A percentile compares a stretch with the other conserved stretches of the same genome.
Conservation (phyloP, 2,888 invertebrate genomes). For the Arctia plantaginis region DNA sequence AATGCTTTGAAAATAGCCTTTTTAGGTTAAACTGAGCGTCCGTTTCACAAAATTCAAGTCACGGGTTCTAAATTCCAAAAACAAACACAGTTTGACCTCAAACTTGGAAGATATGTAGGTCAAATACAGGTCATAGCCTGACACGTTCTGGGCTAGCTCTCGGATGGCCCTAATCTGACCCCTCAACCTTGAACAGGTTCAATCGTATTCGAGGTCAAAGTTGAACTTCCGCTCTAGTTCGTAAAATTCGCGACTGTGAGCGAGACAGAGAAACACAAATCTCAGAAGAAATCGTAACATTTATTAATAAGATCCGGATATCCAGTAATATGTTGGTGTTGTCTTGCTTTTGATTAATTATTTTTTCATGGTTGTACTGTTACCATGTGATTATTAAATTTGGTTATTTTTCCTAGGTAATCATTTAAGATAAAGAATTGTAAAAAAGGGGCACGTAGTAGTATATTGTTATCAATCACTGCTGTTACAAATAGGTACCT, state of each 20-base stretch:
- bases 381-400: too few relatives aligned
- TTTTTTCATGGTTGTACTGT: neutral
- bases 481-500: too few relatives aligned
- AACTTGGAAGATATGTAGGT: conserved; percentile 74
- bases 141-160: conserved; percentile 75
- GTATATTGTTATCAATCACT: too few relatives aligned
- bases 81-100: conserved; percentile 60
- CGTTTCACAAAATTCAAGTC: neutral
- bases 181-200: conserved; percentile 72
- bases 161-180: conserved; percentile 75
- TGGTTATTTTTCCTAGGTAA: too few relatives aligned
- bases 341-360: neutral
- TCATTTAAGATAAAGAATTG: too few relatives aligned
- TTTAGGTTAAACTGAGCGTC: neutral
- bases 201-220: conserved; percentile 64
- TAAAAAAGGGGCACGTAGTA: too few relatives aligned
- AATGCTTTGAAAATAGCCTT: too few relatives aligned
- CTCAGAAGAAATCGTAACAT: neutral
- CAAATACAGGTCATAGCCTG: conserved; percentile 63
- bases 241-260: conserved; percentile 8
- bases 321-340: neutral
- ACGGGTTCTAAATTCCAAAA: conserved; percentile 36
- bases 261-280: conserved; percentile 1
- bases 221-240: conserved; percentile 54
- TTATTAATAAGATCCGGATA: neutral